These are phyloP conservation scores for Heteractis magnifica DNA, from an alignment of 92 coral and sea anemone genomes.

Conservation along the genomic window DNA sequence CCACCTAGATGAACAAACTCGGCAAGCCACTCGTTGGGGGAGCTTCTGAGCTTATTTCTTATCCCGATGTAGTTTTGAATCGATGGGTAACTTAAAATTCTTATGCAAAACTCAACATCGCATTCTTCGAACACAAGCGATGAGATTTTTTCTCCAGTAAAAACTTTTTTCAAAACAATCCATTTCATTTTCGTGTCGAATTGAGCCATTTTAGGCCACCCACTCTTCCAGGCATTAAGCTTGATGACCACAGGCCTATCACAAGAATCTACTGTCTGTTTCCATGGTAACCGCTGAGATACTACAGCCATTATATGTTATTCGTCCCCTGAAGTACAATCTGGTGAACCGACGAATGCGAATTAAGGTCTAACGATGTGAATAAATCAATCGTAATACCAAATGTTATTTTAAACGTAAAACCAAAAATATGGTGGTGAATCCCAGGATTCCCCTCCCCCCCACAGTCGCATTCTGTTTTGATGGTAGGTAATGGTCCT, in stretches of 20 bases:
- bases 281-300: constrained; percentile 27
- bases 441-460: too few relatives aligned
- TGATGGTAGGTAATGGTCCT: too few relatives aligned
- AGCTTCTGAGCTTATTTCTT: constrained; percentile 53
- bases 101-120: constrained; percentile 63
- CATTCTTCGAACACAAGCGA: constrained; percentile 30
- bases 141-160: constrained; percentile 16
- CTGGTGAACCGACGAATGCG: too few relatives aligned
- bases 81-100: constrained; percentile 60
- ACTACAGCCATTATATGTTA: not conserved
- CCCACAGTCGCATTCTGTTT: too few relatives aligned
- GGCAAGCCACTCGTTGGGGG: constrained; percentile 62
- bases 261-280: constrained; percentile 6
- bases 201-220: constrained; percentile 1
- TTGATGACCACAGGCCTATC: not conserved
- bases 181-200: constrained; percentile 49
- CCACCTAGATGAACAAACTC: constrained; percentile 76
- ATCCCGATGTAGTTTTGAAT: constrained; percentile 70
- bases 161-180: constrained; percentile 36
- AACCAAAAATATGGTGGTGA: too few relatives aligned
- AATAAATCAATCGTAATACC: too few relatives aligned
- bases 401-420: too few relatives aligned
- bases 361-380: too few relatives aligned
- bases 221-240: not conserved
- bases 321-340: too few relatives aligned